Evolutionary conservation across 2,113 vertebrate species (phyloP).

Genomic region (Embiotoca jacksoni): DNA sequence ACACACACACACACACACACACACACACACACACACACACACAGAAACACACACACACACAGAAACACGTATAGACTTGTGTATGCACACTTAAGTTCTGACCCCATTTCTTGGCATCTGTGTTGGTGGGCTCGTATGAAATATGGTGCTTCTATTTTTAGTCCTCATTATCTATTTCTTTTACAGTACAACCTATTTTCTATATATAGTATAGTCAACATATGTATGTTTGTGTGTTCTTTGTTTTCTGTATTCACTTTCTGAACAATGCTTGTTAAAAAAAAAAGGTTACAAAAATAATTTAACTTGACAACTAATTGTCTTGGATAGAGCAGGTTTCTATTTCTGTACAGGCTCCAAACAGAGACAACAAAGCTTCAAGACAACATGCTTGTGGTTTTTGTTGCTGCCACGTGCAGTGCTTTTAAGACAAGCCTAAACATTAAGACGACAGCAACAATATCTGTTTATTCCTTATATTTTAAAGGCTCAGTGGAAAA

Average conservation of each 20-base stretch:
- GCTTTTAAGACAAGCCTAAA: not conserved
- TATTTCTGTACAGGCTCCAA: slow-evolving; percentile 10
- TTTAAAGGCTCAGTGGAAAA: too few species aligned
- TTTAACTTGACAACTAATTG: slow-evolving; percentile 37
- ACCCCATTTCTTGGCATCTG: slow-evolving; percentile 46
- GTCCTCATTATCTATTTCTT: slow-evolving; percentile 42
- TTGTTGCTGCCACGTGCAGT: not conserved
- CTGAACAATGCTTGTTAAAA: slow-evolving; percentile 25
- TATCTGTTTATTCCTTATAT: not conserved
- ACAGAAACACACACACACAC: not conserved
- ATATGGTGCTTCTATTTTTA: slow-evolving; percentile 57
- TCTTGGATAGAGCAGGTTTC: slow-evolving; percentile 13
- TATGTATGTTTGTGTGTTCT: not conserved
- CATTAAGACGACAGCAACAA: too few species aligned
- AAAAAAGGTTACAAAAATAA: slow-evolving; percentile 13
- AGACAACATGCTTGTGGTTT: not conserved
- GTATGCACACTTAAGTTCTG: slow-evolving; percentile 12
- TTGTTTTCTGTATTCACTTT: slow-evolving; percentile 29
- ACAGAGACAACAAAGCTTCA: slow-evolving; percentile 4
- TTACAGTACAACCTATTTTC: slow-evolving; percentile 9
- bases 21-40: too few species aligned
- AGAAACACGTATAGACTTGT: not conserved
- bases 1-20: too few species aligned
- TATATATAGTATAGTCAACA: too few species aligned
- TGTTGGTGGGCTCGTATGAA: slow-evolving; percentile 46